These are phyloP conservation scores for Dynastes hyllus DNA, from an alignment of 2,888 invertebrate species.

Conservation along the genomic window DNA sequence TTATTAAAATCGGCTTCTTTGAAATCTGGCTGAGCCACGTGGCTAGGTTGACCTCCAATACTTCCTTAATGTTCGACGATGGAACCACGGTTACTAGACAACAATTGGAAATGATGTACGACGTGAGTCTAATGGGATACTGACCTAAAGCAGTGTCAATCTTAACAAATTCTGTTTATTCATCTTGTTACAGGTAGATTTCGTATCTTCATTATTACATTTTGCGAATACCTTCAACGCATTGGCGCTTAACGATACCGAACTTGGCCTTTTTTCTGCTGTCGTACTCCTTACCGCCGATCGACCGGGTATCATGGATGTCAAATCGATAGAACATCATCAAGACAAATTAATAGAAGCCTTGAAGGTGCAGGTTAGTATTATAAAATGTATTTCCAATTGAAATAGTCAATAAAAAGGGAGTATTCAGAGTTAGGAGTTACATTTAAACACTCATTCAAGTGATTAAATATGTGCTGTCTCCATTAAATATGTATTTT, in stretches of 20 bases:
- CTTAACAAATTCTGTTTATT: conserved; percentile 2
- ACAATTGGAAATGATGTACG: conserved; percentile 91
- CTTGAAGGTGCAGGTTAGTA: conserved; percentile 83
- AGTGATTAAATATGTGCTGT: no score
- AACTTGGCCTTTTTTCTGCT: conserved; percentile 91
- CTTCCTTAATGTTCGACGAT: conserved; percentile 90
- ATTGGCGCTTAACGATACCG: conserved; percentile 89
- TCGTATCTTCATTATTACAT: conserved; percentile 87
- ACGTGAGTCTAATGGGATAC: conserved; percentile 77
- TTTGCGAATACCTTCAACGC: conserved; percentile 85
- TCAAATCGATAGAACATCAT: conserved; percentile 84
- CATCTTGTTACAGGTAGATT: conserved; percentile 80
- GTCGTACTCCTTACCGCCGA: conserved; percentile 88
- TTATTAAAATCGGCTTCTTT: conserved; percentile 97
- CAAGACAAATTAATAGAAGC: conserved; percentile 91
- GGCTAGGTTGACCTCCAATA: conserved; percentile 84
- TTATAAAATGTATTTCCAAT: no score
- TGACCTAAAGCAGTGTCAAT: background rate
- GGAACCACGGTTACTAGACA: conserved; percentile 88
- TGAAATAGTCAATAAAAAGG: no score
- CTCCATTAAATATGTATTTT: no score
- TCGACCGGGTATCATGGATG: conserved; percentile 86
- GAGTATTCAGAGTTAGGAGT: no score
- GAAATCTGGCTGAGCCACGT: conserved; percentile 96
- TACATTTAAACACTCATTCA: no score